A percentile compares a stretch with the other conserved stretches of the same genome.
These are phyloP conservation scores for Polyploca ridens DNA, from an alignment of 2,888 invertebrate species.

Conservation along the genomic window DNA sequence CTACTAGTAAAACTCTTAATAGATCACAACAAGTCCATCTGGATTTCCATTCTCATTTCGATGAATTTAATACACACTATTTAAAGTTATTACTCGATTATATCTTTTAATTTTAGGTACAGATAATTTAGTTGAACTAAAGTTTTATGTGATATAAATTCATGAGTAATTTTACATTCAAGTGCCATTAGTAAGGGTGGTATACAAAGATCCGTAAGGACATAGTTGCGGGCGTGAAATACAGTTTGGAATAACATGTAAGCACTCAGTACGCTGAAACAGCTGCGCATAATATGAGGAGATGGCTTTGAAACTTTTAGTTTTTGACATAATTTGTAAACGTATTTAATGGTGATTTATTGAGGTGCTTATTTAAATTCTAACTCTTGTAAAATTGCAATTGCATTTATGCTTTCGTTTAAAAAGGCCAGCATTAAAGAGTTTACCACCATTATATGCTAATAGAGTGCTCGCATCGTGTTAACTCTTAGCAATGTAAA, in stretches of 20 bases:
- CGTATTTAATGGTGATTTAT: not conserved
- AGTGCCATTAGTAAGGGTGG: constrained; percentile 1
- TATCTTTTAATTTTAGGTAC: too few species aligned
- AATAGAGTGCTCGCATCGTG: too few species aligned
- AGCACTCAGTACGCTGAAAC: constrained; percentile 40
- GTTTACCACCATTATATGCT: too few species aligned
- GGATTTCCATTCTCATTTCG: too few species aligned
- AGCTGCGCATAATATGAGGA: constrained; percentile 44
- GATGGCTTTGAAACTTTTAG: not conserved
- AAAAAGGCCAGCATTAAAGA: too few species aligned
- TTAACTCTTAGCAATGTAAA: not conserved
- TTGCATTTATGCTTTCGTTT: too few species aligned
- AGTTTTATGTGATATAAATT: not conserved
- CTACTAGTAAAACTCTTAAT: too few species aligned
- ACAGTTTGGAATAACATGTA: constrained; percentile 47
- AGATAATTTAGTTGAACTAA: not conserved
- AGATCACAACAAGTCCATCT: too few species aligned
- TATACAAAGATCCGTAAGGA: constrained; percentile 20
- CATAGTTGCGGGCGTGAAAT: constrained; percentile 42
- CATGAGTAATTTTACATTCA: not conserved
- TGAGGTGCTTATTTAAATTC: not conserved
- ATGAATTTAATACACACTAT: too few species aligned
- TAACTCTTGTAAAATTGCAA: too few species aligned
- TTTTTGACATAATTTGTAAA: not conserved
- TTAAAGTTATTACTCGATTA: too few species aligned